Conservation (phyloP, 2,113 vertebrate genomes). For the Nesogale talazaci region DNA sequence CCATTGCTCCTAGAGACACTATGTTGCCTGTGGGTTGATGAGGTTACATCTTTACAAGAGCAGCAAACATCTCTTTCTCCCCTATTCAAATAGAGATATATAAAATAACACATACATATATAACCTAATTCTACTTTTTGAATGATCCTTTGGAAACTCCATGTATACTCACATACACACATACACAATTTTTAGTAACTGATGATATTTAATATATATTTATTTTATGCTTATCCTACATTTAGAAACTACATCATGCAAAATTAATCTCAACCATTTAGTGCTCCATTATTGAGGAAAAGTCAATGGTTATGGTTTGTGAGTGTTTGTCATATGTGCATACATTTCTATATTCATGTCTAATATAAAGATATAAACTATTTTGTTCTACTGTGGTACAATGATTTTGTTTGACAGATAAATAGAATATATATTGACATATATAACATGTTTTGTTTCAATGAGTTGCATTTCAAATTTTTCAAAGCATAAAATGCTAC, state of each 20-base stretch:
- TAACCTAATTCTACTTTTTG: too few species aligned
- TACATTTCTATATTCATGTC: not conserved
- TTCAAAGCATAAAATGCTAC: not conserved
- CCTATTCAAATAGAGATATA: too few species aligned
- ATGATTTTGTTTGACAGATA: not conserved
- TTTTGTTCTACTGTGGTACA: not conserved
- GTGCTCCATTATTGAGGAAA: not conserved
- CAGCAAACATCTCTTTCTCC: too few species aligned
- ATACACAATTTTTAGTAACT: too few species aligned
- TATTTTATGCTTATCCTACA: not conserved
- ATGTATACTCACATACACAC: too few species aligned
- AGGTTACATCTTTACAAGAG: too few species aligned
- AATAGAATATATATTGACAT: not conserved
- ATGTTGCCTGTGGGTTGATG: too few species aligned
- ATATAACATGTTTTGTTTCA: not conserved
- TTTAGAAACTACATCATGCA: not conserved
- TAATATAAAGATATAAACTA: not conserved
- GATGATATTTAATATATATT: not conserved
- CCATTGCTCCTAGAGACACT: too few species aligned
- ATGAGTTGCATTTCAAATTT: constrained; percentile 24
- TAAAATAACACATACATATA: too few species aligned
- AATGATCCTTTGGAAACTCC: too few species aligned
- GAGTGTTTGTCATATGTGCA: not conserved
- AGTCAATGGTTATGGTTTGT: not conserved
- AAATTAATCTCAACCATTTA: not conserved